phyloP scores from a whole-genome alignment of 2,888 invertebrate species.

The Thymelicus sylvestris region DNA sequence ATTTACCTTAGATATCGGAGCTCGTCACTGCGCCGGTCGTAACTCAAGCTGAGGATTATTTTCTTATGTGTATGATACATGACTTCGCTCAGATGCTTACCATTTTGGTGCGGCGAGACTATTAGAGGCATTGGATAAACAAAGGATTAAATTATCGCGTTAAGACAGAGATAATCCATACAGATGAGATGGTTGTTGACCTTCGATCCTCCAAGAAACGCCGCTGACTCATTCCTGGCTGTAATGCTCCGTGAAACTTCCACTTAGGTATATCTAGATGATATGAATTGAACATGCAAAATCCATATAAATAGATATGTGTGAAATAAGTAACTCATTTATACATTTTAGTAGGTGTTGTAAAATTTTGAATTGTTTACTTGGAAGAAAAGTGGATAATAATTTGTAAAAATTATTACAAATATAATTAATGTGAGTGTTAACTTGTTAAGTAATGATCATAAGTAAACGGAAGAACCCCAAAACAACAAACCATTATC shows the following conservation, averaged over 20 bases:
- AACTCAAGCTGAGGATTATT: slow-evolving; percentile 77
- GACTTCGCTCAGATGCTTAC: slow-evolving; percentile 66
- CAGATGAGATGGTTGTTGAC: slow-evolving; percentile 81
- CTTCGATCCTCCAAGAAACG: slow-evolving; percentile 60
- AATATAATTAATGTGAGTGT: too few relatives aligned
- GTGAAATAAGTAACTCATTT: too few relatives aligned
- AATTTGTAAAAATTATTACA: too few relatives aligned
- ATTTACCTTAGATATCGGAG: slow-evolving; percentile 60
- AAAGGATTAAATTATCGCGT: slow-evolving; percentile 82
- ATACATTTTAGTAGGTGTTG: too few relatives aligned
- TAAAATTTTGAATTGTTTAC: too few relatives aligned
- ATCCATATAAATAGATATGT: too few relatives aligned
- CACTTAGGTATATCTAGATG: not conserved
- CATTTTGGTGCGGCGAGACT: slow-evolving; percentile 72
- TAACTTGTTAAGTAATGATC: too few relatives aligned
- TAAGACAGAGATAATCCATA: slow-evolving; percentile 80
- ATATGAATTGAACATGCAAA: too few relatives aligned
- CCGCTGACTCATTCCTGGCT: slow-evolving; percentile 45
- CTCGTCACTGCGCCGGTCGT: slow-evolving; percentile 62
- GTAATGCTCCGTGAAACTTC: slow-evolving; percentile 9
- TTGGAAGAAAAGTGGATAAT: too few relatives aligned
- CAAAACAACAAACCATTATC: too few relatives aligned
- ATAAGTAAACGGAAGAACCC: too few relatives aligned
- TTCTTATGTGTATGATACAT: slow-evolving; percentile 81
- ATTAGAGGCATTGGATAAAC: slow-evolving; percentile 82